Evolutionary conservation across 1,140 invertebrate species (phyloP).

Genomic region (Cyclargus thomasi): DNA sequence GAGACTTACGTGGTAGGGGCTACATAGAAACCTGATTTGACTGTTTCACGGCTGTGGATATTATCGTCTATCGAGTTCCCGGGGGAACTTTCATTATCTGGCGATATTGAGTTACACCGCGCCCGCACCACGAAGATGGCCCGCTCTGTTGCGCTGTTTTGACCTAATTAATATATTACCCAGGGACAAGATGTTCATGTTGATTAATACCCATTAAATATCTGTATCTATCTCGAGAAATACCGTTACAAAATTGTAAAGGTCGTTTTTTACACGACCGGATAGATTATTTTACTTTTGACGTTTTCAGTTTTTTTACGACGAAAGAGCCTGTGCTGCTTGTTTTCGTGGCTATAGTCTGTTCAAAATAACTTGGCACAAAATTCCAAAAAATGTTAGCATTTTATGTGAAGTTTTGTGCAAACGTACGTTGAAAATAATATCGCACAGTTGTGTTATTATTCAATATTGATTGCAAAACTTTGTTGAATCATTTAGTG

Average conservation of each 20-base stretch:
- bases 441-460: neutral
- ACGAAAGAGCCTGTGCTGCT: too few species aligned
- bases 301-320: too few species aligned
- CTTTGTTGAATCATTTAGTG: neutral
- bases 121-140: constrained; percentile 36
- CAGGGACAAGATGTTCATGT: constrained; percentile 51
- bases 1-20: constrained; percentile 16
- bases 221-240: neutral
- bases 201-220: constrained; percentile 42
- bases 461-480: neutral
- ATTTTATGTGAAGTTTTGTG: too few species aligned
- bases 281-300: too few species aligned
- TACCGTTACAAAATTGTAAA: neutral
- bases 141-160: constrained; percentile 44
- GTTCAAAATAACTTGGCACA: too few species aligned
- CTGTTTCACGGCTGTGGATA: constrained; percentile 35
- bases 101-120: constrained; percentile 57
- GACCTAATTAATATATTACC: constrained; percentile 64
- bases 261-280: too few species aligned
- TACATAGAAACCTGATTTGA: constrained; percentile 31
- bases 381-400: too few species aligned
- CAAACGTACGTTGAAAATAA: neutral
- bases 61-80: constrained; percentile 36
- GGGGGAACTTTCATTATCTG: constrained; percentile 52
- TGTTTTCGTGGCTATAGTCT: too few species aligned